phyloP scores from a whole-genome alignment of 92 coral and sea anemone genomes.

The Virgularia gustaviana region DNA sequence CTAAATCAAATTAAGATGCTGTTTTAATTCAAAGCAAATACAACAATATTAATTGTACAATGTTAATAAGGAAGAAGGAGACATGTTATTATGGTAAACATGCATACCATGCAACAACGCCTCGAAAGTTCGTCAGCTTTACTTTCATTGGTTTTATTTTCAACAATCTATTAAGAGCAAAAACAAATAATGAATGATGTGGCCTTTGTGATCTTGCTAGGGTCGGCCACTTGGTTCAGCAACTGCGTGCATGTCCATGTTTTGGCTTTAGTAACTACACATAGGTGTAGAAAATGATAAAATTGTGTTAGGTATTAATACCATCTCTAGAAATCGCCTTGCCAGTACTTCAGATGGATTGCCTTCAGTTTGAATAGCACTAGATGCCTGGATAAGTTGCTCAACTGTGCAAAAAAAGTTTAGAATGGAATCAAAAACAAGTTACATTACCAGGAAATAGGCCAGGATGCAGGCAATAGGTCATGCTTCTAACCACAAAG shows the following conservation, averaged over 20 bases:
- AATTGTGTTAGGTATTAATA: conserved; percentile 5
- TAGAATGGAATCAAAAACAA: too few species aligned
- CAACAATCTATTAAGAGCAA: too few species aligned
- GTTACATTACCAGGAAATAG: too few species aligned
- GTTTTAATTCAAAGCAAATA: neutral
- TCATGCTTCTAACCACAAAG: too few species aligned
- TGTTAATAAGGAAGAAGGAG: neutral
- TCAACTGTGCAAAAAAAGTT: too few species aligned
- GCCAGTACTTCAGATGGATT: conserved; percentile 81
- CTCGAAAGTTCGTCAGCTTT: conserved; percentile 80
- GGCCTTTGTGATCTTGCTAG: too few species aligned
- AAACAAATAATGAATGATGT: too few species aligned
- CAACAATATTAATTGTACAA: neutral
- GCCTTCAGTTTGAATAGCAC: conserved; percentile 59
- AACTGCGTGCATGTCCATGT: too few species aligned
- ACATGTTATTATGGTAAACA: neutral
- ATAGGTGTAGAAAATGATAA: neutral
- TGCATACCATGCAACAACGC: conserved; percentile 70
- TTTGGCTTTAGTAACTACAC: too few species aligned
- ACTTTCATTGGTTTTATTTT: conserved; percentile 63
- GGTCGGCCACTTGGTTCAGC: too few species aligned
- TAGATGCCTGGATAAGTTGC: conserved; percentile 65
- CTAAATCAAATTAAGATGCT: conserved; percentile 31
- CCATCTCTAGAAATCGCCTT: conserved; percentile 78
- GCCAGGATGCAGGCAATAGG: too few species aligned